Evolutionary conservation across 2,888 invertebrate species (phyloP), one percentile per base, ranked within the genome.

Genomic region (Acanthosepion lycidas): DNA sequence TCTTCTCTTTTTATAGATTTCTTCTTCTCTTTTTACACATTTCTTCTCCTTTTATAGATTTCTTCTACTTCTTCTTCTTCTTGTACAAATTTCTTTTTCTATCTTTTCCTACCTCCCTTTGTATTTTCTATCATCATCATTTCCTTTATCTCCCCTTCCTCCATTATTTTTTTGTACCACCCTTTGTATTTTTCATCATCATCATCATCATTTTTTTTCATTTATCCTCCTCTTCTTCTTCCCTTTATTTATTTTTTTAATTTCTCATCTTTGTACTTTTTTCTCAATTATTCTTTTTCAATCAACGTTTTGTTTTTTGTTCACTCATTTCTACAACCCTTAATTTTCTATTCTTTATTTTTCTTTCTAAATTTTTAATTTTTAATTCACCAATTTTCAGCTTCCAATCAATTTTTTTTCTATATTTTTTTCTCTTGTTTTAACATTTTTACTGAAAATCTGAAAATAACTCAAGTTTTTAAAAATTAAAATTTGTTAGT

Each of bases 361-460:
- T 78, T n/a, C 9, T 78, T 78, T n/a, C 33, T 78, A 78, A 78
- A 59, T 59, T 78, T 33, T 78, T 33, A 78, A 78, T 78, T 78
- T 78, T n/a, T 78, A 78, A 78, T 78, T 78, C 78, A 33, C 78
- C n/a, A 33, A 78, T 78, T n/a, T 78, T 78, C 78, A 78, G 78
- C 12, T 78, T 78, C 78, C n/a, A n/a, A 78, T 78, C 78, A 78
- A 78, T 33, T 78, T 33, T 78, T 28, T 78, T n/a, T n/a, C n/a
- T 4, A 33, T 78, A 78, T 78, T n/a, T 28, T 78, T 78, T 78
- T 12, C 20, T 33, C 18, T 12, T 5, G 12, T 78, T n/a, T n/a
- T 78, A 26, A n/a, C n/a, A 9, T 33, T 78, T 78, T 78, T 18
- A 23, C 78, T 33, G 33, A 78, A 78, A 78, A n/a, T 78, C 33